Evolutionary conservation across 2,113 vertebrate genomes (phyloP).

Genomic region (Pangasianodon gigas): DNA sequence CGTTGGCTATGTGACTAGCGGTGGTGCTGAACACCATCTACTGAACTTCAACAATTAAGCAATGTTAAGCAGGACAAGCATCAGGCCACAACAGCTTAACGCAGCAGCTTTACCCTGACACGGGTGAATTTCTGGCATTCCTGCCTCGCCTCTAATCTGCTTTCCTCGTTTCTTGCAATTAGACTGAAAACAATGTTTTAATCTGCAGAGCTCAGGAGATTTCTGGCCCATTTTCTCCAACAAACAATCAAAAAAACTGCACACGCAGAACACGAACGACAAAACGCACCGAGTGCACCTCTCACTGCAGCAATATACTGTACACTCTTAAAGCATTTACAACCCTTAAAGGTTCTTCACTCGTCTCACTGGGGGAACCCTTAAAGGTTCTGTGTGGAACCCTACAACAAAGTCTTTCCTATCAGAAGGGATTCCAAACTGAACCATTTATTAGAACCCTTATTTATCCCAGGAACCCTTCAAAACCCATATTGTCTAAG

Average conservation of each 20-base stretch:
- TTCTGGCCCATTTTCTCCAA: conserved; percentile 33
- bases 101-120: conserved; percentile 47
- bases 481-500: not conserved
- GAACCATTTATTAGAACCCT: not conserved
- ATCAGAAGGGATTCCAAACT: not conserved
- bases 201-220: conserved; percentile 50
- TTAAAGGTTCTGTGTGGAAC: not conserved
- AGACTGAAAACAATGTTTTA: conserved; percentile 50
- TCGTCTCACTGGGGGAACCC: not conserved
- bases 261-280: not conserved
- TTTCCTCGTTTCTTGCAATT: conserved; percentile 54
- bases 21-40: not conserved
- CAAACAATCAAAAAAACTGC: not conserved
- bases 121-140: conserved; percentile 53
- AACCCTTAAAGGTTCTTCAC: not conserved
- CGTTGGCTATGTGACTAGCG: not conserved
- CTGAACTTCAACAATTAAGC: conserved; percentile 11
- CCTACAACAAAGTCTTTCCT: not conserved
- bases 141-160: conserved; percentile 50
- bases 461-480: not conserved
- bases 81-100: conserved; percentile 45
- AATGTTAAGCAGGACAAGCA: conserved; percentile 27
- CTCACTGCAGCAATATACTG: not conserved
- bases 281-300: too few relatives aligned
- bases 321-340: not conserved